A percentile compares a stretch with the other conserved stretches of the same genome.
Conservation (phyloP, 2,113 vertebrate species). For the Tragelaphus strepsiceros region DNA sequence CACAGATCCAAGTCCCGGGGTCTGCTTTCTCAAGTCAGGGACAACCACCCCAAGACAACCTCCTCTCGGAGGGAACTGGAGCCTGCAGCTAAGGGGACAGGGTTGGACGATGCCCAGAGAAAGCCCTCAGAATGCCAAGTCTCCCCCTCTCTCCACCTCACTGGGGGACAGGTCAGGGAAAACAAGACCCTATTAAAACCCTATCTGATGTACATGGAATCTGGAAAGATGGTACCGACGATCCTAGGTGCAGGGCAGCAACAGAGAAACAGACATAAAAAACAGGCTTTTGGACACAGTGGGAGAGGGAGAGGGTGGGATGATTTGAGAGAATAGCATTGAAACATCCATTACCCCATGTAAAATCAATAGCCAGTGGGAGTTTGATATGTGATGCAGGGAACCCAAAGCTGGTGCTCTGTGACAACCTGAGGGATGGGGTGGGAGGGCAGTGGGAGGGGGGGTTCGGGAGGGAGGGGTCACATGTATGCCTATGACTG, state of each 20-base stretch:
- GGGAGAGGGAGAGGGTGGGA: background rate
- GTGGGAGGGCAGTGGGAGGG: background rate
- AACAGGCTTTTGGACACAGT: background rate
- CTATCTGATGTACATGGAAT: background rate
- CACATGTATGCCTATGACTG: no score
- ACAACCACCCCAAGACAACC: background rate
- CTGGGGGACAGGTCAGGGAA: background rate
- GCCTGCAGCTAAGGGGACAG: background rate
- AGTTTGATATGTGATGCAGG: background rate
- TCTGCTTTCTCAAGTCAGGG: conserved; percentile 49
- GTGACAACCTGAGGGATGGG: background rate
- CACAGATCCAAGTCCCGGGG: conserved; percentile 8
- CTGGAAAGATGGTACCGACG: accelerated
- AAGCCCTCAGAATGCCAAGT: background rate
- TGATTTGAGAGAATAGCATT: background rate
- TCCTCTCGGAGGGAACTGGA: background rate
- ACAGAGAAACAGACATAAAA: background rate
- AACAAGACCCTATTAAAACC: background rate
- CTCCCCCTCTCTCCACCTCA: background rate
- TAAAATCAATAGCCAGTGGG: background rate
- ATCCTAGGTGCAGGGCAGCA: background rate
- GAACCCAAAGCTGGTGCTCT: background rate
- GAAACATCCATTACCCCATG: background rate
- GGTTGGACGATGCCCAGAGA: background rate
- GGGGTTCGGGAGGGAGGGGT: no score